A percentile compares a stretch with the other conserved stretches of the same genome.
These are phyloP conservation scores for Notothenia rossii DNA, from an alignment of 2,113 vertebrate species.

Conservation along the genomic window DNA sequence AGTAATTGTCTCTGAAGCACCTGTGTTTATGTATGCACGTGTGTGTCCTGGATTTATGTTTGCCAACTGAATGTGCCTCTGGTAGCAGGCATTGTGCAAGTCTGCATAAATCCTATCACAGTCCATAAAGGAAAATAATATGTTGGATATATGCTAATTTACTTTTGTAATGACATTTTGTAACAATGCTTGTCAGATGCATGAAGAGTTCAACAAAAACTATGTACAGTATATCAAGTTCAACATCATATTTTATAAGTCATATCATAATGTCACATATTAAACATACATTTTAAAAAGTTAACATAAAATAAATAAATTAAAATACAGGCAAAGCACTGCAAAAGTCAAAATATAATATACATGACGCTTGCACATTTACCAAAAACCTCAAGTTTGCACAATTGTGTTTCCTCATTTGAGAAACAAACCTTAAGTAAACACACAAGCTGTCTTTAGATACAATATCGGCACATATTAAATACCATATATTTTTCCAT, in stretches of 20 bases:
- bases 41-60: background rate
- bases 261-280: background rate
- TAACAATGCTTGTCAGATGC: background rate
- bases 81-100: background rate
- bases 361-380: background rate
- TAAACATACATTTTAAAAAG: too few species aligned
- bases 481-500: background rate
- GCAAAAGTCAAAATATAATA: too few species aligned
- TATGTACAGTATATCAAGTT: background rate
- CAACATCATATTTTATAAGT: background rate
- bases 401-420: background rate
- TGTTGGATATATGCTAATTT: background rate
- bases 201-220: background rate
- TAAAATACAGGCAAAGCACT: too few species aligned
- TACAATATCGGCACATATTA: background rate
- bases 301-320: too few species aligned
- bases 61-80: background rate
- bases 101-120: background rate
- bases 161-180: background rate
- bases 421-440: background rate
- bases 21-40: conserved; percentile 7
- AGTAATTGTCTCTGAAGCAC: conserved; percentile 17
- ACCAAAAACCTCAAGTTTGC: background rate
- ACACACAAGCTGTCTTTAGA: background rate
- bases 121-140: background rate